These are phyloP conservation scores for Apis dorsata DNA, from an alignment of 1,140 invertebrate species.

Conservation along the genomic window DNA sequence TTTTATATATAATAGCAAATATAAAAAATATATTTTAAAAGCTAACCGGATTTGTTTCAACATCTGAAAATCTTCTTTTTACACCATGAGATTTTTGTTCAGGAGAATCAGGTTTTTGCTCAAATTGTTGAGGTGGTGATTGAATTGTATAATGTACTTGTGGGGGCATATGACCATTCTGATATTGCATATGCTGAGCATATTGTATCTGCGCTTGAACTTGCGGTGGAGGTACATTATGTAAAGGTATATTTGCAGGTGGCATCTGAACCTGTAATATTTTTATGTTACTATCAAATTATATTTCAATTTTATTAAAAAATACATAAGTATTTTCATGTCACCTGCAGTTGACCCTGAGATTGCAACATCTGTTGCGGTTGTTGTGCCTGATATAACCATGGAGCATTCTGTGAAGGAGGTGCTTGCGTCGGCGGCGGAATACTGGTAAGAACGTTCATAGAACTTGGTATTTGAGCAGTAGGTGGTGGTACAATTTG, in stretches of 20 bases:
- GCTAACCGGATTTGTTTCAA: slow-evolving; percentile 75
- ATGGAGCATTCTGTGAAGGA: slow-evolving; percentile 73
- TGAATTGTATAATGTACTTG: slow-evolving; percentile 77
- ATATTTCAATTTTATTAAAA: not conserved
- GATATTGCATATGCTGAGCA: slow-evolving; percentile 77
- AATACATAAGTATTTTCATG: not conserved
- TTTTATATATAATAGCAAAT: not conserved
- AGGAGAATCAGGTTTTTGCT: slow-evolving; percentile 72
- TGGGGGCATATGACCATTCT: slow-evolving; percentile 76
- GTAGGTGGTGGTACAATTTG: slow-evolving; percentile 77
- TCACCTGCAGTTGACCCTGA: slow-evolving; percentile 73
- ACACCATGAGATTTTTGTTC: slow-evolving; percentile 76
- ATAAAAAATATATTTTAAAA: not conserved
- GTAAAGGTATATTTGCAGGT: slow-evolving; percentile 68
- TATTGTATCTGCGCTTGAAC: slow-evolving; percentile 76
- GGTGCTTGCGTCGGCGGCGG: slow-evolving; percentile 76
- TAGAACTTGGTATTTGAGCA: slow-evolving; percentile 73
- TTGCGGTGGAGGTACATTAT: slow-evolving; percentile 72
- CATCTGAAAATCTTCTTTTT: slow-evolving; percentile 77
- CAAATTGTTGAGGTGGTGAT: slow-evolving; percentile 71
- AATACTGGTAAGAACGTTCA: slow-evolving; percentile 77
- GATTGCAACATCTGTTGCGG: slow-evolving; percentile 66
- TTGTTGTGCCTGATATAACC: slow-evolving; percentile 75
- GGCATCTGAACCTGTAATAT: slow-evolving; percentile 67
- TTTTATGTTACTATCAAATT: slow-evolving; percentile 15